Base-by-base conservation (phyloP, 2,797 vertebrate genomes). In the Tamandua tetradactyla region DNA sequence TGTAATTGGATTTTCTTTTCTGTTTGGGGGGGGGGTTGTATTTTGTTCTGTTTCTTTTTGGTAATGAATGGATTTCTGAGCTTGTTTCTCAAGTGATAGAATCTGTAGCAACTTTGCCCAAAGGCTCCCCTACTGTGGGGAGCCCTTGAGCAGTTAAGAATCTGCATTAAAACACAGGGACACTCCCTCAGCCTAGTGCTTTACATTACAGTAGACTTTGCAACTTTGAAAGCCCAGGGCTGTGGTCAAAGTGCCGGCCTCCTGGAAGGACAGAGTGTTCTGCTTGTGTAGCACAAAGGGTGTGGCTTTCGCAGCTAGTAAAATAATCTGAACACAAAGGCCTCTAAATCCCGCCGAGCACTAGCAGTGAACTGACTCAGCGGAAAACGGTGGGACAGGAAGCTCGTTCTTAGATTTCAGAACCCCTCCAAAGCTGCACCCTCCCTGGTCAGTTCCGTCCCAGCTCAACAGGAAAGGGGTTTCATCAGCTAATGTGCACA, bases 371-470 rank as follows among this genome's bases (percentile, higher is more conserved):
- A 87, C 96, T 97, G 97, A 98, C 98, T 98, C 98, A 98, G 98
- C 98, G 88, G 95, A 62, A 88, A 94, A 96, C 74, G 13, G 52
- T 96, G 97, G 95, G 98, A 98, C 98, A 98, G 98, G 98, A 98
- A 99, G 97, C 80, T 0, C 3, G 61, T 87, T 96, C 95, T 59
- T 72, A 15, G 49, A 80, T 93, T 95, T 96, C 96, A 74, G 83
- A 94, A 87, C 97, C 85, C 96, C 89, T 25, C 97, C 97, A 94
- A 76, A 97, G 95, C 96, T 95, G 40, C 69, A 0, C 89, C 95
- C 81, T 91, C 92, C 95, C 94, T 52, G 14, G 44, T 23, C 11
- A 76, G 62, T 87, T 94, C 93, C 68, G 93, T 86, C 96, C 87
- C 3, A 49, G 96, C 88, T 94, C 83, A 78, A 95, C 95, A 97